These are phyloP conservation scores for Zootoca vivipara DNA, from an alignment of 2,113 vertebrate genomes.

Conservation along the genomic window DNA sequence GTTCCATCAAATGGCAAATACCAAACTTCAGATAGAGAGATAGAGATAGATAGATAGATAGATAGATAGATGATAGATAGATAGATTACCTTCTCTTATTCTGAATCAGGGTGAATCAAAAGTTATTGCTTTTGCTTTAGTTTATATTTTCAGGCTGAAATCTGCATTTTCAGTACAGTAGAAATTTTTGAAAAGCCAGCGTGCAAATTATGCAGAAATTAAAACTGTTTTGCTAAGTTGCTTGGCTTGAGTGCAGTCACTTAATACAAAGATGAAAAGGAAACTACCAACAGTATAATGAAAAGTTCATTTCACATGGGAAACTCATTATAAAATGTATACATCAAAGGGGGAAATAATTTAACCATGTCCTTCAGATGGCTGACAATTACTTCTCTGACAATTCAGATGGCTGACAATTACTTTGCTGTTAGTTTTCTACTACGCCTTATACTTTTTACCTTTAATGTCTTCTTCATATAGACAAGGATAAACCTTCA, in stretches of 20 bases:
- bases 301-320: neutral
- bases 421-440: neutral
- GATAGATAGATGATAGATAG: too few species aligned
- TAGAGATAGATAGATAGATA: too few species aligned
- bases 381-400: neutral
- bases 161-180: neutral
- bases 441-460: neutral
- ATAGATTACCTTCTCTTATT: neutral
- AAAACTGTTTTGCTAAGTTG: neutral
- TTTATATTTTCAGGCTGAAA: neutral
- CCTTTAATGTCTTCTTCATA: neutral
- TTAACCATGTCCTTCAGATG: neutral
- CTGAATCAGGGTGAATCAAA: neutral
- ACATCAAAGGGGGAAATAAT: neutral
- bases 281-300: neutral
- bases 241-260: neutral
- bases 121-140: neutral
- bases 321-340: rapidly evolving
- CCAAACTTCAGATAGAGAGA: neutral
- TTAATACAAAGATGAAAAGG: constrained; percentile 1
- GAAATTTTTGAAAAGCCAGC: neutral
- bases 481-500: neutral
- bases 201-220: neutral
- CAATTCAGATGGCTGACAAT: neutral
- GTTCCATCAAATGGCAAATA: constrained; percentile 13